Evolutionary conservation across 2,888 invertebrate species (phyloP).

Genomic region (Campoplex capitator): DNA sequence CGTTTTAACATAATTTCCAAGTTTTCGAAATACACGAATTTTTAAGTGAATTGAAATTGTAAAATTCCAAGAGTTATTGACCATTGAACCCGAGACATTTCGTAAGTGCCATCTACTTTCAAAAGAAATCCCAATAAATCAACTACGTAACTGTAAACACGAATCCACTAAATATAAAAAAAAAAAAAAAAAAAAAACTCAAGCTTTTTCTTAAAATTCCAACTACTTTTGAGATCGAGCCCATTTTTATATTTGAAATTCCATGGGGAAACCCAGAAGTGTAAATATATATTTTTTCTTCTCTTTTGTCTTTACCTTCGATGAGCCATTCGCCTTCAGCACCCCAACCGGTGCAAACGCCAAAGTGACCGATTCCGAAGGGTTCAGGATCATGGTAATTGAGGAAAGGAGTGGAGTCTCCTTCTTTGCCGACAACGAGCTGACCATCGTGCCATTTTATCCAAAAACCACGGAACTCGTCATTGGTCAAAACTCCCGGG

Average conservation of each 20-base stretch:
- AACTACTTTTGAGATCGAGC: background rate
- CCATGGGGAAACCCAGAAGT: background rate
- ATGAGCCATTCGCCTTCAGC: slow-evolving; percentile 93
- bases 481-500: slow-evolving; percentile 89
- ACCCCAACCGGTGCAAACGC: slow-evolving; percentile 95
- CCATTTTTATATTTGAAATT: background rate
- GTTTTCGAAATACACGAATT: background rate
- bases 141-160: background rate
- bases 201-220: background rate
- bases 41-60: no score
- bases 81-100: background rate
- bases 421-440: slow-evolving; percentile 90
- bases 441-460: slow-evolving; percentile 85
- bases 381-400: slow-evolving; percentile 90
- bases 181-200: background rate
- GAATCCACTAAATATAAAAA: background rate
- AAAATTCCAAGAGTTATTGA: background rate
- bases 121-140: background rate
- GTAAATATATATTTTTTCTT: background rate
- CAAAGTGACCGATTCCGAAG: slow-evolving; percentile 90
- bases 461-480: slow-evolving; percentile 94
- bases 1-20: no score
- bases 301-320: slow-evolving; percentile 87
- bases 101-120: background rate
- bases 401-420: slow-evolving; percentile 90